Evolutionary conservation across 2,888 invertebrate species (phyloP).

Genomic region (Xestia rhomboidea): DNA sequence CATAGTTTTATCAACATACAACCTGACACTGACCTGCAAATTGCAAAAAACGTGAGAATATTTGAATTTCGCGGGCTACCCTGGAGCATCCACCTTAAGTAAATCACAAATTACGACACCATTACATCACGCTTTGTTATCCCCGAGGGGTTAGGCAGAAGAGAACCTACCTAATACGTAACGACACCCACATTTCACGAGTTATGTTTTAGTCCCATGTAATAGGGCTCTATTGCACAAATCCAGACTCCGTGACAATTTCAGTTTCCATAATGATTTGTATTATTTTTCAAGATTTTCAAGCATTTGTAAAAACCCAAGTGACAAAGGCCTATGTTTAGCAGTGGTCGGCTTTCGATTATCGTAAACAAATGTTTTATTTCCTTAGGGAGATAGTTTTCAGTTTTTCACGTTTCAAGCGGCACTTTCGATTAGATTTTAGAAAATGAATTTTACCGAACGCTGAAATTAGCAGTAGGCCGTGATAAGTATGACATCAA

Average conservation of each 20-base stretch:
- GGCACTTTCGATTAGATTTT: not conserved
- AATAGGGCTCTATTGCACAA: not conserved
- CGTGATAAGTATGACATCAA: not conserved
- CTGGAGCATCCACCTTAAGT: too few species aligned
- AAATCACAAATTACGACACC: not conserved
- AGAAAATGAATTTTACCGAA: slow-evolving; percentile 1
- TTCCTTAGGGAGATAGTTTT: too few species aligned
- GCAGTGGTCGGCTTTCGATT: not conserved
- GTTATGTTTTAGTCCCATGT: not conserved
- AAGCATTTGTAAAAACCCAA: not conserved
- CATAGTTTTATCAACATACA: too few species aligned
- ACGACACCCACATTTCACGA: not conserved
- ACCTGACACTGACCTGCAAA: too few species aligned
- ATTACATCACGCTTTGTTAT: not conserved
- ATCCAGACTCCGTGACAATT: not conserved
- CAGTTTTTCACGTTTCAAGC: not conserved
- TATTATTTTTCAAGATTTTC: not conserved
- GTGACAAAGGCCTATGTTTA: not conserved
- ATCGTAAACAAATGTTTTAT: too few species aligned
- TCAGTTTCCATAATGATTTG: not conserved
- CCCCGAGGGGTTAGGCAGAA: not conserved
- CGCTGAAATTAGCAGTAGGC: not conserved
- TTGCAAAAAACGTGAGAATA: too few species aligned
- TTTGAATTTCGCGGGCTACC: too few species aligned
- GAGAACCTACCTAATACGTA: not conserved